phyloP scores from a whole-genome alignment of 2,113 vertebrate genomes.

The Ciconia maguari region DNA sequence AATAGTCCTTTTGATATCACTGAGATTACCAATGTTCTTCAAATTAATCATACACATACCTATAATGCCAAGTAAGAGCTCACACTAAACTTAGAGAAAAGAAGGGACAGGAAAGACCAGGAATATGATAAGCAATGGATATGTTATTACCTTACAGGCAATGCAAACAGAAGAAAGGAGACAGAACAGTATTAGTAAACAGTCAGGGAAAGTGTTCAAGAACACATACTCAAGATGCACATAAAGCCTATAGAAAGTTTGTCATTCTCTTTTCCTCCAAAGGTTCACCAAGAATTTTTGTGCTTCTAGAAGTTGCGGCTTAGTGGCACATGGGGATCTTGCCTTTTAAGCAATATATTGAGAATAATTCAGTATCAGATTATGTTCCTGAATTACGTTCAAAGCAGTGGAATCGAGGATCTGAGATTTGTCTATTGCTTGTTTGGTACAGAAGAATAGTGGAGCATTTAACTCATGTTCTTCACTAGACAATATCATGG shows the following conservation, averaged over 20 bases:
- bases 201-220: neutral
- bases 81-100: neutral
- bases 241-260: neutral
- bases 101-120: neutral
- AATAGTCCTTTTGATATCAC: neutral
- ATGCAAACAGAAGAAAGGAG: neutral
- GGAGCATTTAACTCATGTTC: neutral
- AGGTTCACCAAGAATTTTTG: neutral
- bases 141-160: neutral
- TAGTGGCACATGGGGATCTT: neutral
- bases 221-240: neutral
- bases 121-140: neutral
- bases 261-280: neutral
- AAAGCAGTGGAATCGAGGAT: neutral
- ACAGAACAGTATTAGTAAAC: neutral
- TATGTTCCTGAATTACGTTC: neutral
- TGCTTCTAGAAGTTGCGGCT: neutral
- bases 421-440: neutral
- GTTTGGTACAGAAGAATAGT: neutral
- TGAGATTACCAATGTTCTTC: neutral
- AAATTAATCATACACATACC: neutral
- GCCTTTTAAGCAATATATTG: neutral
- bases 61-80: neutral
- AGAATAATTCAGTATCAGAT: neutral
- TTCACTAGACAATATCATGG: neutral